A percentile compares a stretch with the other conserved stretches of the same genome.
phyloP scores from a whole-genome alignment of 2,888 invertebrate species.

The Automeris io region DNA sequence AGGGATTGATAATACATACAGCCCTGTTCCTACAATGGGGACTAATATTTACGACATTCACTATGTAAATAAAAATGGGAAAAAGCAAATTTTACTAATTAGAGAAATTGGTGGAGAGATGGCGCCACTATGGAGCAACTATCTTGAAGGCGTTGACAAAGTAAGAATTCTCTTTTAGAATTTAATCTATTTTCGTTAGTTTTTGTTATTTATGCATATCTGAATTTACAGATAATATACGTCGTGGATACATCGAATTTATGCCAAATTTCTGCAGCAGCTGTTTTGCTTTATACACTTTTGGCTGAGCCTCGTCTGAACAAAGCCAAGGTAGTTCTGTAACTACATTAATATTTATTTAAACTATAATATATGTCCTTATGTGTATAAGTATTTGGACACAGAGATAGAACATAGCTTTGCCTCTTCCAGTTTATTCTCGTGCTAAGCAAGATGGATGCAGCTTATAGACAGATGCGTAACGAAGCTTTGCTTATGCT shows the following conservation, averaged over 20 bases:
- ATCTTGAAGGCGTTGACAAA: constrained; percentile 81
- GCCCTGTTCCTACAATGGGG: constrained; percentile 88
- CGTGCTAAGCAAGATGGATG: constrained; percentile 89
- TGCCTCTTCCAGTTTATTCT: constrained; percentile 82
- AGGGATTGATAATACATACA: constrained; percentile 84
- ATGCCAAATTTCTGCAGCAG: constrained; percentile 91
- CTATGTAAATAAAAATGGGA: constrained; percentile 66
- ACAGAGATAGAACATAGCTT: too few relatives aligned
- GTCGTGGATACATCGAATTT: constrained; percentile 91
- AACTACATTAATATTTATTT: neutral
- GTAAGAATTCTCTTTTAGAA: constrained; percentile 24
- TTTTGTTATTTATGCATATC: neutral
- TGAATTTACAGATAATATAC: constrained; percentile 78
- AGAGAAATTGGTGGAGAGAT: constrained; percentile 89
- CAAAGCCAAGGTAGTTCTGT: constrained; percentile 76
- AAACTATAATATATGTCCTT: too few relatives aligned
- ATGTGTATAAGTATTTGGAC: too few relatives aligned
- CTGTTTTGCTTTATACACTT: constrained; percentile 86
- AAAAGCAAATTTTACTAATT: constrained; percentile 74
- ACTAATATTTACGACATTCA: constrained; percentile 83
- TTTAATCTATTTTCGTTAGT: neutral
- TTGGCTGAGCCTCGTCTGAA: constrained; percentile 83
- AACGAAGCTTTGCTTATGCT: constrained; percentile 91
- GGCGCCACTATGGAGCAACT: constrained; percentile 89
- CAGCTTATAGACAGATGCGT: constrained; percentile 90